Conservation (phyloP, 1,140 invertebrate species). For the Ganaspis sp. region DNA sequence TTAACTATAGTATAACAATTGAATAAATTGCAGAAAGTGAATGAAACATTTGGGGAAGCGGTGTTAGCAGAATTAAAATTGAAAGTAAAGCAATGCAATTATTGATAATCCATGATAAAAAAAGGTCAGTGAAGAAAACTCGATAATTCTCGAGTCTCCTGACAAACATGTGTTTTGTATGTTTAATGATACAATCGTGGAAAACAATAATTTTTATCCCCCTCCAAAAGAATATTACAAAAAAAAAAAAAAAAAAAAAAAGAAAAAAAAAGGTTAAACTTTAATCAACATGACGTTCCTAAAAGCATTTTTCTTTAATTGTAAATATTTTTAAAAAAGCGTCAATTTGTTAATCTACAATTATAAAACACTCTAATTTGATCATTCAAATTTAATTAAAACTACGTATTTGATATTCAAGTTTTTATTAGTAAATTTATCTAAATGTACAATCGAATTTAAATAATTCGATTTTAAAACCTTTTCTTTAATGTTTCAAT, state of each 20-base stretch:
- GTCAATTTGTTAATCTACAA: too few relatives aligned
- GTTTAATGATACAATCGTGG: conserved; percentile 3
- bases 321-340: too few relatives aligned
- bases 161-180: not conserved
- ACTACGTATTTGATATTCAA: too few relatives aligned
- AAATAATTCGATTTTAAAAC: too few relatives aligned
- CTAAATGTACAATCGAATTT: too few relatives aligned
- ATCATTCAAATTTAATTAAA: too few relatives aligned
- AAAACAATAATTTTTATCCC: conserved; percentile 12
- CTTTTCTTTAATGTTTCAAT: too few relatives aligned
- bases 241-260: conserved; percentile 32
- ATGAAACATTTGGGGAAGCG: not conserved
- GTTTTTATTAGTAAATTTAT: too few relatives aligned
- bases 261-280: too few relatives aligned
- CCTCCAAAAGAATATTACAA: not conserved
- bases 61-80: not conserved
- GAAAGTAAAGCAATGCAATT: conserved; percentile 19
- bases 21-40: not conserved
- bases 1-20: too few relatives aligned
- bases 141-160: conserved; percentile 26
- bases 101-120: conserved; percentile 26
- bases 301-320: not conserved
- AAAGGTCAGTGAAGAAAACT: conserved; percentile 38
- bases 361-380: too few relatives aligned
- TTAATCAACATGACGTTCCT: conserved; percentile 33